Evolutionary conservation across 23 tunicate genomes (phyloP).

Genomic region (Ascidia mentula): DNA sequence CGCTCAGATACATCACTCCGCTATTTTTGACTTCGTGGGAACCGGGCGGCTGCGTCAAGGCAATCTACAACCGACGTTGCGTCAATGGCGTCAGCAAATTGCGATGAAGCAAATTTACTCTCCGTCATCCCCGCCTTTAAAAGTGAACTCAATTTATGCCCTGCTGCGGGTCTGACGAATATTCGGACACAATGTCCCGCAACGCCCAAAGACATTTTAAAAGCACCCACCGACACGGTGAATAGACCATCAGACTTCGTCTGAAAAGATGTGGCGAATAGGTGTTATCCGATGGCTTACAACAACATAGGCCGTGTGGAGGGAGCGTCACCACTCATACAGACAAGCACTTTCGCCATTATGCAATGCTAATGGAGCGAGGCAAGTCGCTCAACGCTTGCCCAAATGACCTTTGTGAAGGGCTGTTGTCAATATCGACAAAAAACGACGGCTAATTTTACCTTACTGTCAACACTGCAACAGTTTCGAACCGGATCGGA

Average conservation of each 20-base stretch:
- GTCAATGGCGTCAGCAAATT: background rate
- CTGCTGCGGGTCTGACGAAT: no score
- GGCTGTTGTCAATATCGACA: conserved; percentile 6
- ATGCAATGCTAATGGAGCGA: conserved; percentile 10
- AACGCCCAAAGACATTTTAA: background rate
- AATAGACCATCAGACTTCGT: background rate
- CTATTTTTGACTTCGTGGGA: conserved; percentile 12
- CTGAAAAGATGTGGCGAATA: conserved; percentile 11
- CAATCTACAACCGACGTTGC: background rate
- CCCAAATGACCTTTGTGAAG: conserved; percentile 11
- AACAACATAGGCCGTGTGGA: background rate
- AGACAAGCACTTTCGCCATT: conserved; percentile 13
- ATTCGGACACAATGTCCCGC: no score
- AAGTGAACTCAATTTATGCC: no score
- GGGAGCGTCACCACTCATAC: conserved; percentile 6
- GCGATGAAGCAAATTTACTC: no score
- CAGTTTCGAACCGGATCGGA: background rate
- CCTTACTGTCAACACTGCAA: conserved; percentile 1
- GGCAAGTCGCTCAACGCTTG: conserved; percentile 5
- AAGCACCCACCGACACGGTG: background rate
- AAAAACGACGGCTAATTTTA: background rate
- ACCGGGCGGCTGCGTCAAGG: conserved; percentile 2
- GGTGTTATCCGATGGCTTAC: conserved; percentile 8
- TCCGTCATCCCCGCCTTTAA: no score
- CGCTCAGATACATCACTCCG: conserved; percentile 1